These are phyloP conservation scores for Linhomoeus sp. DNA, from an alignment of 2,888 invertebrate species.

Conservation along the genomic window DNA sequence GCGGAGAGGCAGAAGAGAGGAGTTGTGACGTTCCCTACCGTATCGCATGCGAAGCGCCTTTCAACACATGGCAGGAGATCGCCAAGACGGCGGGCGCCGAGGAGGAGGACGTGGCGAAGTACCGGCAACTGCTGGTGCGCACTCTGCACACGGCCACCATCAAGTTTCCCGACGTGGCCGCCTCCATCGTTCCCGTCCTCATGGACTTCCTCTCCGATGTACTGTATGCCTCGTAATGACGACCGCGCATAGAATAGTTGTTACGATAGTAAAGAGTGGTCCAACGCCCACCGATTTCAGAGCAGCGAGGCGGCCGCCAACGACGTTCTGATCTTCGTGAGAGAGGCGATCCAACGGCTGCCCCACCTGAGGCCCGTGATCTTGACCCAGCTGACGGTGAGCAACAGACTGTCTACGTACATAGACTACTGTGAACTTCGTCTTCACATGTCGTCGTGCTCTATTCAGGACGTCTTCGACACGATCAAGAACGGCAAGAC, in stretches of 20 bases:
- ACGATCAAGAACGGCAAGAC: constrained; percentile 74
- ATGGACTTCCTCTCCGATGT: constrained; percentile 55
- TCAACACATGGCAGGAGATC: constrained; percentile 23
- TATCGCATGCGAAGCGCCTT: no score
- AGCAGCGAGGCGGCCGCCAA: constrained; percentile 57
- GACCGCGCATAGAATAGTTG: constrained; percentile 2
- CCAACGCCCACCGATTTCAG: no score
- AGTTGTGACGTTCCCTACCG: no score
- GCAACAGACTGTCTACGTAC: no score
- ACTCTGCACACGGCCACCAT: constrained; percentile 49
- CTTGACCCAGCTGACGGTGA: constrained; percentile 40
- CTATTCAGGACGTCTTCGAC: constrained; percentile 56
- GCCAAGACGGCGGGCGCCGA: constrained; percentile 36
- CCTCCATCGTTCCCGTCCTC: constrained; percentile 68
- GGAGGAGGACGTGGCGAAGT: constrained; percentile 84
- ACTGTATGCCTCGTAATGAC: not conserved
- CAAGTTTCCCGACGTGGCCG: constrained; percentile 72
- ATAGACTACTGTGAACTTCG: no score
- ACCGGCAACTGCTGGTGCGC: constrained; percentile 69
- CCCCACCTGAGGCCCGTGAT: constrained; percentile 57
- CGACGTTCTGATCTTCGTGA: constrained; percentile 79
- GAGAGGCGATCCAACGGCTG: constrained; percentile 87
- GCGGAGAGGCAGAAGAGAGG: no score
- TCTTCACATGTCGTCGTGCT: no score
- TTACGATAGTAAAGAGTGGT: constrained; percentile 52